Conservation (phyloP, 2,797 vertebrate genomes). For the Loriculus beryllinus region DNA sequence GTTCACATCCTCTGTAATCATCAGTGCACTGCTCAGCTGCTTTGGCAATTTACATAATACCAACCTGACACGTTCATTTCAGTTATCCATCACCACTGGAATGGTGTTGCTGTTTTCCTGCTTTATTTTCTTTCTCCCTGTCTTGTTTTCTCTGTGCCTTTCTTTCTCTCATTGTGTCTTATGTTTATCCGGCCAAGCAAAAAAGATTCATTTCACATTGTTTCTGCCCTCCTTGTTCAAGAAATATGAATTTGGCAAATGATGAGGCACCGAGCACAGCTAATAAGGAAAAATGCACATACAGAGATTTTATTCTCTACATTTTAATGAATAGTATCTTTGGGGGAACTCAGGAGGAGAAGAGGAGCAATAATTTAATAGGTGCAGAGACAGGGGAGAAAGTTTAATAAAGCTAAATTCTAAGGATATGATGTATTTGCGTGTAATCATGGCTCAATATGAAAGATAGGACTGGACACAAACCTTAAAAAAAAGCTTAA, state of each 20-base stretch:
- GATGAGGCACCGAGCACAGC: slow-evolving; percentile 77
- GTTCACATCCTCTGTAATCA: slow-evolving; percentile 91
- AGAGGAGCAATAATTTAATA: slow-evolving; percentile 20
- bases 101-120: slow-evolving; percentile 82
- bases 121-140: slow-evolving; percentile 78
- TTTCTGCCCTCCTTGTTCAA: slow-evolving; percentile 84
- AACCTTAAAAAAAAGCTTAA: not conserved
- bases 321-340: slow-evolving; percentile 52
- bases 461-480: slow-evolving; percentile 3
- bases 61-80: slow-evolving; percentile 88
- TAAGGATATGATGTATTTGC: not conserved
- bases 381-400: not conserved
- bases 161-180: slow-evolving; percentile 71
- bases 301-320: slow-evolving; percentile 15
- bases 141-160: slow-evolving; percentile 9
- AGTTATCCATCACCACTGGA: slow-evolving; percentile 86
- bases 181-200: slow-evolving; percentile 84
- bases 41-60: slow-evolving; percentile 94
- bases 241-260: slow-evolving; percentile 84
- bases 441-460: slow-evolving; percentile 25
- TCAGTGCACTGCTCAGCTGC: slow-evolving; percentile 89
- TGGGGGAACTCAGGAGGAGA: not conserved
- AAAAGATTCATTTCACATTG: slow-evolving; percentile 86
- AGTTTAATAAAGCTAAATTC: slow-evolving; percentile 25
- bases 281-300: slow-evolving; percentile 75